Percentiles rank a stretch among this genome's conserved stretches.
Evolutionary conservation across 2,113 vertebrate species (phyloP).

Genomic region (Romanogobio albipinnatus): DNA sequence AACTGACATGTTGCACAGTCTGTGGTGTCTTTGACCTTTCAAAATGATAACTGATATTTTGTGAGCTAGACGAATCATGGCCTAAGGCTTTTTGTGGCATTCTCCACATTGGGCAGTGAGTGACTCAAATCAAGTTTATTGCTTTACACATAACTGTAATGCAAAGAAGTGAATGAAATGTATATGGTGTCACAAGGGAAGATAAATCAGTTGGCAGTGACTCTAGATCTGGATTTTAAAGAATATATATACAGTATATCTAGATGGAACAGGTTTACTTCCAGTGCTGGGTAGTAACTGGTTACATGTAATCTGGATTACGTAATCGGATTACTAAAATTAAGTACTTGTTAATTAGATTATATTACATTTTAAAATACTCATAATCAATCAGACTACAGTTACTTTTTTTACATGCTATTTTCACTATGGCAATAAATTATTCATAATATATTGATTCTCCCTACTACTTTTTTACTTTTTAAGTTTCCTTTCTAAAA

Average conservation of each 20-base stretch:
- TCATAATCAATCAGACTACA: too few species aligned
- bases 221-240: neutral
- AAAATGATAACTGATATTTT: constrained; percentile 22
- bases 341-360: too few species aligned
- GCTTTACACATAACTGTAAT: neutral
- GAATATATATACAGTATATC: neutral
- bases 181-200: neutral
- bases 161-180: neutral
- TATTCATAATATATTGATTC: too few species aligned
- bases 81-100: constrained; percentile 11
- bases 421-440: too few species aligned
- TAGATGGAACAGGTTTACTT: neutral
- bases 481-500: too few species aligned
- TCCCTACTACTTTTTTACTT: too few species aligned
- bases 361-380: too few species aligned
- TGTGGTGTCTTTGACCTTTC: constrained; percentile 7
- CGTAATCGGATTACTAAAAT: too few species aligned
- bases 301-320: too few species aligned
- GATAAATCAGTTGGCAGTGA: neutral
- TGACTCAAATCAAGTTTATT: constrained; percentile 17
- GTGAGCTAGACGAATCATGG: neutral
- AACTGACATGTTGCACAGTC: neutral
- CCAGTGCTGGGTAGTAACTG: too few species aligned
- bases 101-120: neutral
- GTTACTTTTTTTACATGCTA: too few species aligned